phyloP scores from a whole-genome alignment of 1,140 invertebrate genomes.

The fruit fly (Drosophila melanogaster) region Release_6_plus_ISO1_MT NT_033779.5:14771001-14771500 shows the following conservation, averaged over 20 bases:
- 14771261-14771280: conserved; percentile 75
- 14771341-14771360: conserved; percentile 16
- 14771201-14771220: conserved; percentile 65
- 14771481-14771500: conserved; percentile 64
- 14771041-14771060: too few species aligned
- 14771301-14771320: conserved; percentile 58
- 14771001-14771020: neutral
- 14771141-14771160: neutral
- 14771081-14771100: too few species aligned
- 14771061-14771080: too few species aligned
- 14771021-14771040: too few species aligned
- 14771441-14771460: conserved; percentile 77
- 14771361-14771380: conserved; percentile 2
- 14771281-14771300: conserved; percentile 76
- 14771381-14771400: neutral
- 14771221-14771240: conserved; percentile 32
- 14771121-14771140: too few species aligned
- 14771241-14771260: conserved; percentile 77
- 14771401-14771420: conserved; percentile 46
- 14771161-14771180: conserved; percentile 39
- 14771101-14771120: too few species aligned
- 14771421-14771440: conserved; percentile 57
- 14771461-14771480: conserved; percentile 47
- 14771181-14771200: conserved; percentile 26
- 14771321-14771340: conserved; percentile 70